Percentiles rank a stretch among this genome's conserved stretches.
These are phyloP conservation scores for Parasteatoda lunata DNA, from an alignment of 2,888 invertebrate genomes.

Conservation along the genomic window DNA sequence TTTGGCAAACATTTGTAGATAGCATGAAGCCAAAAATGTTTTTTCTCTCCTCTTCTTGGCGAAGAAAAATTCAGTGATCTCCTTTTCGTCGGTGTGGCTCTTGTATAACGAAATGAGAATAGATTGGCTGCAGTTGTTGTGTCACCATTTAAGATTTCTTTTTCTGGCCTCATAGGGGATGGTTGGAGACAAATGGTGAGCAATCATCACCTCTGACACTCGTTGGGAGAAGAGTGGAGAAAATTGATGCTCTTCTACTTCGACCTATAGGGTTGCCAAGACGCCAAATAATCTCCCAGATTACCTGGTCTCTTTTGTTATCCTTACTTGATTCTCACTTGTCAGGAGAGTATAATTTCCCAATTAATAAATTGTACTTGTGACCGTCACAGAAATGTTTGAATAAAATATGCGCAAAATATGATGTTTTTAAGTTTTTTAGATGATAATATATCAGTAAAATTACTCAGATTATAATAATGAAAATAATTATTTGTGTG, in stretches of 20 bases:
- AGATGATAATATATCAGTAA: too few relatives aligned
- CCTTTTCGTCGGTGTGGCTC: neutral
- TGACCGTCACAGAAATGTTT: too few relatives aligned
- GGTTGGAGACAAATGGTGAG: slow-evolving; percentile 51
- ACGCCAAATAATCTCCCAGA: slow-evolving; percentile 29
- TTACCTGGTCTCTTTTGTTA: neutral
- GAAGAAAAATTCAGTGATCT: neutral
- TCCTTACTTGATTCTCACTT: too few relatives aligned
- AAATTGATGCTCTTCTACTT: slow-evolving; percentile 41
- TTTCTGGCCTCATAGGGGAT: slow-evolving; percentile 41
- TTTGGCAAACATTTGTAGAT: neutral
- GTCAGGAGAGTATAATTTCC: too few relatives aligned
- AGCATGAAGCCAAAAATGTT: neutral
- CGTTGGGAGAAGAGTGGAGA: slow-evolving; percentile 26
- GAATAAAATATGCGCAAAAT: too few relatives aligned
- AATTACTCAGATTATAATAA: too few relatives aligned
- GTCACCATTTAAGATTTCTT: slow-evolving; percentile 63
- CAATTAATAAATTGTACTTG: too few relatives aligned
- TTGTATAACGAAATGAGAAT: slow-evolving; percentile 51
- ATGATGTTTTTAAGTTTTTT: too few relatives aligned
- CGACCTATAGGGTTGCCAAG: slow-evolving; percentile 50
- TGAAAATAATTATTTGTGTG: too few relatives aligned
- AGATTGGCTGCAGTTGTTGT: slow-evolving; percentile 52
- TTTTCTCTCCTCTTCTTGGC: neutral
- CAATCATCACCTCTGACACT: slow-evolving; percentile 61